These are phyloP conservation scores for Nemotelus pantherinus DNA, from an alignment of 2,888 invertebrate genomes.

Conservation along the genomic window DNA sequence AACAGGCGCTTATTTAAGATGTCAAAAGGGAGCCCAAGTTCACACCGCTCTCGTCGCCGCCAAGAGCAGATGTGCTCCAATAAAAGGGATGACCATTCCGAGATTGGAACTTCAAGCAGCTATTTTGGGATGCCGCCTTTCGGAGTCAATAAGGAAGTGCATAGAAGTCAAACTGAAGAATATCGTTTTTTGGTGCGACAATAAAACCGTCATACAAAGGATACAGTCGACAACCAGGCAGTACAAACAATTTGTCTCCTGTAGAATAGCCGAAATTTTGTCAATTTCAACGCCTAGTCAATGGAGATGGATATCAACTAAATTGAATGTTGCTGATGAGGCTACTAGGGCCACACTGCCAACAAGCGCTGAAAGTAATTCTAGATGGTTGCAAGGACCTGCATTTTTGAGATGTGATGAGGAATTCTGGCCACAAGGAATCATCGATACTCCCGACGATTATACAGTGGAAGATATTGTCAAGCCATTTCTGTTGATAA, in stretches of 20 bases:
- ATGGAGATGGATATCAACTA: too few species aligned
- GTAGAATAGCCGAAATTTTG: neutral
- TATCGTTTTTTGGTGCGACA: slow-evolving; percentile 5
- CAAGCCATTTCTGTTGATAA: neutral
- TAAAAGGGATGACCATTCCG: slow-evolving; percentile 12
- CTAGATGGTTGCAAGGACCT: neutral
- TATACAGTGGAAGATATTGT: slow-evolving; percentile 5
- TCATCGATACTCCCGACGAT: neutral
- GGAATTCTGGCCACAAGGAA: neutral
- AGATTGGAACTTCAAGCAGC: slow-evolving; percentile 22
- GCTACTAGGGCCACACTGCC: neutral
- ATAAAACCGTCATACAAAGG: neutral
- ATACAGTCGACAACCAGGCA: too few species aligned
- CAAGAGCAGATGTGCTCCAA: neutral
- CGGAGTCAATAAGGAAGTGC: neutral
- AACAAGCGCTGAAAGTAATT: neutral
- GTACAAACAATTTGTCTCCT: neutral
- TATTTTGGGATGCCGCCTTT: neutral
- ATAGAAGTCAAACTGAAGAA: neutral
- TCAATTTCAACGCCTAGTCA: too few species aligned
- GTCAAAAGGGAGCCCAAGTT: neutral
- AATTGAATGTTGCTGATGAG: neutral
- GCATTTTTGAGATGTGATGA: neutral
- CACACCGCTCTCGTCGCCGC: neutral
- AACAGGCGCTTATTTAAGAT: neutral